Conservation (phyloP, 2,113 vertebrate species). For the Hypanus sabinus region DNA sequence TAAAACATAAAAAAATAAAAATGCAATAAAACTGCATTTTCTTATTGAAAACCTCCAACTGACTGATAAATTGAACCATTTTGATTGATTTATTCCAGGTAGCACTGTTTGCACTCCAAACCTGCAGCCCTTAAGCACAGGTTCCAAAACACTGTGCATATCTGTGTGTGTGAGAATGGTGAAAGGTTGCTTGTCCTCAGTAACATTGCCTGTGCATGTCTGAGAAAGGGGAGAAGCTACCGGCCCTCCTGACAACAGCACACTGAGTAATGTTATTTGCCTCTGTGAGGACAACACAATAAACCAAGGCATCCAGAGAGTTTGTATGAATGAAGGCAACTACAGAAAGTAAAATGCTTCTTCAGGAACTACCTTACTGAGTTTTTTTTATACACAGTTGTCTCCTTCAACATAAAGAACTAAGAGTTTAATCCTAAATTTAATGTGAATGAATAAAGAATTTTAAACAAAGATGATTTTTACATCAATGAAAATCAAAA, state of each 20-base stretch:
- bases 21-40: conserved; percentile 32
- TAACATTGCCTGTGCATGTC: too few species aligned
- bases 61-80: neutral
- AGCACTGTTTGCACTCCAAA: neutral
- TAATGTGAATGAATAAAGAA: too few species aligned
- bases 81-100: neutral
- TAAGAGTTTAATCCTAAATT: too few species aligned
- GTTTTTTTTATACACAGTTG: neutral
- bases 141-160: neutral
- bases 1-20: conserved; percentile 31
- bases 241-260: too few species aligned
- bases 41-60: conserved; percentile 10
- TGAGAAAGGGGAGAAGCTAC: too few species aligned
- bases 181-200: neutral
- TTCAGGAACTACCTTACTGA: neutral
- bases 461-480: too few species aligned
- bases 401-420: neutral
- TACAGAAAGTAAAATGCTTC: neutral
- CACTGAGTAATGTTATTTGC: neutral
- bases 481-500: too few species aligned
- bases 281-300: neutral
- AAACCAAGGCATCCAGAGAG: neutral
- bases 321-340: neutral
- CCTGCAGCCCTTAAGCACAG: neutral
- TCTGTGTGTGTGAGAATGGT: neutral